Evolutionary conservation across 2,888 invertebrate species (phyloP).

Genomic region (Eupelmus urozonus): DNA sequence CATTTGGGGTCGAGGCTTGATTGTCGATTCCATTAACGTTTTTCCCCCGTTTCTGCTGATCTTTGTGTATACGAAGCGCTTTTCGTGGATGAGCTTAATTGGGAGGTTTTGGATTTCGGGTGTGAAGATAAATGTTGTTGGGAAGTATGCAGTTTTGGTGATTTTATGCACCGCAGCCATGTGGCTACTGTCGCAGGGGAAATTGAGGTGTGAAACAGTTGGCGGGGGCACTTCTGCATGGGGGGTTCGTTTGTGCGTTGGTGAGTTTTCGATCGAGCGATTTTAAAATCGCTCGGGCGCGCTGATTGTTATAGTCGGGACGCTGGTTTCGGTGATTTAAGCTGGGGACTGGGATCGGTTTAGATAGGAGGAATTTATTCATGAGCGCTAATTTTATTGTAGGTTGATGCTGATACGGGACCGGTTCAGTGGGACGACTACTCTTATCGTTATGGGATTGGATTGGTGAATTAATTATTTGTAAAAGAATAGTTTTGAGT

Average conservation of each 20-base stretch:
- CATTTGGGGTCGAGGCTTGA: neutral
- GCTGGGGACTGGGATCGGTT: neutral
- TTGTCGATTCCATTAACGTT: neutral
- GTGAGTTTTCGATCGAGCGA: neutral
- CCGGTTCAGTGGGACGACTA: neutral
- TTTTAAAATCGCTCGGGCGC: constrained; percentile 7
- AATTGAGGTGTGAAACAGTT: constrained; percentile 37
- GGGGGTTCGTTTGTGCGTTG: neutral
- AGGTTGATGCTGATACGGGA: neutral
- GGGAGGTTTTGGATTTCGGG: neutral
- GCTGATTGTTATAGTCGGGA: constrained; percentile 24
- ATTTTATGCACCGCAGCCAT: neutral
- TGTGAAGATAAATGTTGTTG: constrained; percentile 16
- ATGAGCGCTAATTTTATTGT: neutral
- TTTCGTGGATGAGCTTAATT: constrained; percentile 3
- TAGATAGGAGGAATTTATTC: neutral
- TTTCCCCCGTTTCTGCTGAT: neutral
- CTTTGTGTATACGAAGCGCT: neutral
- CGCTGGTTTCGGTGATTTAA: constrained; percentile 7
- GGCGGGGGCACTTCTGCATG: neutral
- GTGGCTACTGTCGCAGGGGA: constrained; percentile 4
- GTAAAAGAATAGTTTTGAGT: too few species aligned
- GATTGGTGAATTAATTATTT: too few species aligned
- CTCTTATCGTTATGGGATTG: neutral
- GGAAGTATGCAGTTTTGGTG: neutral